phyloP scores from a whole-genome alignment of 2,797 vertebrate genomes.

The Tadarida brasiliensis region DNA sequence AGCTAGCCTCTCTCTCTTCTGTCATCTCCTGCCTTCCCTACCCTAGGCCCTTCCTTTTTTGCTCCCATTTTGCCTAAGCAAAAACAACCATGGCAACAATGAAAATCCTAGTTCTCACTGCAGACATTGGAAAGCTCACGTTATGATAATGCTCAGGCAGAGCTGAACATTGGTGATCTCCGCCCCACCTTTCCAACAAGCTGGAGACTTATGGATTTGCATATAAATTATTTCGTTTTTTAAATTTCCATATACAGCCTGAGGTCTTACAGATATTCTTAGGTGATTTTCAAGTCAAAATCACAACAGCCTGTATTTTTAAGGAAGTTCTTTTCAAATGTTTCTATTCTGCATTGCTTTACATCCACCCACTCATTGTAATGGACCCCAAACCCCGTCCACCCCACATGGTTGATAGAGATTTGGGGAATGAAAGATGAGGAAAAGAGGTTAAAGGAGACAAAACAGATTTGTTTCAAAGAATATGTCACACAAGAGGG shows the following conservation, averaged over 20 bases:
- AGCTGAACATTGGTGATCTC: neutral
- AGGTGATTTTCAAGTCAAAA: constrained; percentile 53
- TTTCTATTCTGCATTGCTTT: constrained; percentile 12
- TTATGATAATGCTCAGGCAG: neutral
- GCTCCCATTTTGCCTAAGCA: neutral
- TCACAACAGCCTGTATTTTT: neutral
- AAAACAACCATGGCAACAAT: neutral
- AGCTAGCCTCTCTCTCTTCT: neutral
- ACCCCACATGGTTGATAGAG: neutral
- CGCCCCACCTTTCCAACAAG: neutral
- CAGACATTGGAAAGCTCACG: constrained; percentile 17
- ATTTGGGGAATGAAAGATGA: constrained; percentile 29
- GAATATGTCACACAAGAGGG: neutral
- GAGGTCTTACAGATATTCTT: constrained; percentile 1
- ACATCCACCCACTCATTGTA: neutral
- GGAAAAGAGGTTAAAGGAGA: neutral
- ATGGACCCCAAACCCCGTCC: neutral
- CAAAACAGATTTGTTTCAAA: neutral
- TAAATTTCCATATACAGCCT: constrained; percentile 7
- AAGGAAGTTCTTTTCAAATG: neutral
- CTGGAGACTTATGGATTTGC: constrained; percentile 15
- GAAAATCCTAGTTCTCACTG: neutral
- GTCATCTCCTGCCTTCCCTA: neutral
- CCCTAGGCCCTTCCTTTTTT: too few relatives aligned
- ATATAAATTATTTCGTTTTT: constrained; percentile 40